Evolutionary conservation across 92 coral and sea anemone genomes (phyloP), one percentile per base, ranked within the genome.

Genomic region (Diadumene lineata): DNA sequence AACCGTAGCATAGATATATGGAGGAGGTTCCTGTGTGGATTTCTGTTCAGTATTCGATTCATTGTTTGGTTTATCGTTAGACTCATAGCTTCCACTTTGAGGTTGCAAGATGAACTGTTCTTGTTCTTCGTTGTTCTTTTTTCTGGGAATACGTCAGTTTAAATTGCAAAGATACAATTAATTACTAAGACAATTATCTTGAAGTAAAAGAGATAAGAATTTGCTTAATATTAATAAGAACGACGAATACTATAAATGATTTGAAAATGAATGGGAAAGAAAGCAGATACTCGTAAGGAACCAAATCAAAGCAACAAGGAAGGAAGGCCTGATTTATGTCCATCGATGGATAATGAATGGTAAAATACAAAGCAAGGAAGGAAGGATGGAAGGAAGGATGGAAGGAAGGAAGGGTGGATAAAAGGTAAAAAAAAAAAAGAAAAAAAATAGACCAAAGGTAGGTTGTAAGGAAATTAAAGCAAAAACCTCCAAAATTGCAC

Each of bases 1-100:
- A 21, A 66, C 71, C 7, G 71, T 66, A 7, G 71, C 71, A 26
- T 66, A 66, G n/a, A 66, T 44, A 21, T 13, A 11, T 38, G 6
- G 48, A 18, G 75, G 17, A 1, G 27, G 23, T 6, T 28, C 63
- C 24, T 50, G 61, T 1, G 17, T 18, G 2, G 56, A 30, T 44
- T 26, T 44, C 22, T 26, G 23, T 68, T 68, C 57, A 18, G 34
- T 34, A 8, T 13, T 26, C 11, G 70, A 28, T 1, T 1, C 19
- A n/a, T n/a, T n/a, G n/a, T n/a, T n/a, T n/a, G n/a, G n/a, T n/a
- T n/a, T n/a, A n/a, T n/a, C n/a, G n/a, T 38, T 38, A 38, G 48
- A 38, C 46, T 68, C 29, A 7, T 44, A 0, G 29, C 22, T 27
- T 64, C 43, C 48, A 19, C 55, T 34, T 22, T 61, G 31, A 33